These are phyloP conservation scores for Carapus acus DNA, from an alignment of 2,797 vertebrate species.

Conservation along the genomic window DNA sequence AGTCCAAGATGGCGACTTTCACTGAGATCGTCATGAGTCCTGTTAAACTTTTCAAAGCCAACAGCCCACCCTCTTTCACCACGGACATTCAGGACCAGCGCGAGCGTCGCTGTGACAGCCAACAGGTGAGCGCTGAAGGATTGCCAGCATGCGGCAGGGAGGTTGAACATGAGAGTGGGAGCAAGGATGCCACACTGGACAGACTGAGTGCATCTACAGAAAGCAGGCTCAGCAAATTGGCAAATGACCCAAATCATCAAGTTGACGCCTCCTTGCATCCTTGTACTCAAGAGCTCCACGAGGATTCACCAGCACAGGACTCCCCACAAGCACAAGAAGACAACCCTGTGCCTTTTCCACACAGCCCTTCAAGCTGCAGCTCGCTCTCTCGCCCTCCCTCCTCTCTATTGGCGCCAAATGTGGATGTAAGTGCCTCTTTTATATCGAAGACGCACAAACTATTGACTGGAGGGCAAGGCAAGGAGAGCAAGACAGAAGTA, in stretches of 20 bases:
- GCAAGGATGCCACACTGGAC: neutral
- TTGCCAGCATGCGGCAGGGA: no score
- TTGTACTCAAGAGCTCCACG: constrained; percentile 46
- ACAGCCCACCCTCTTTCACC: constrained; percentile 21
- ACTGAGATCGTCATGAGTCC: constrained; percentile 83
- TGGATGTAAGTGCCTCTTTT: constrained; percentile 41
- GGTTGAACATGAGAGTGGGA: constrained; percentile 16
- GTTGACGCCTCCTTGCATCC: constrained; percentile 13
- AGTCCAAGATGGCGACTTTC: constrained; percentile 86
- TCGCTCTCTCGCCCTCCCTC: constrained; percentile 12
- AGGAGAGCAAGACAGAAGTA: no score
- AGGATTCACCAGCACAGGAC: constrained; percentile 7
- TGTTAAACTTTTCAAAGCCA: constrained; percentile 68
- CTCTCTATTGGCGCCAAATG: constrained; percentile 7
- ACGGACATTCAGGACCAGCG: constrained; percentile 7
- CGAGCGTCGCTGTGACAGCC: neutral
- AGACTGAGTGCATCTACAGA: neutral
- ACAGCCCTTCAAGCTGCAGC: neutral
- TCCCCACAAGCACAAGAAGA: constrained; percentile 13
- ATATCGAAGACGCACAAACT: no score
- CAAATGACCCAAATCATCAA: neutral
- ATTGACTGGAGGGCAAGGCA: neutral
- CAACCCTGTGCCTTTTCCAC: constrained; percentile 40
- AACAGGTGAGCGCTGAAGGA: neutral
- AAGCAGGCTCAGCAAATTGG: neutral